phyloP scores from a whole-genome alignment of 64 coral and sea anemone species.

The Porites australiensis region DNA sequence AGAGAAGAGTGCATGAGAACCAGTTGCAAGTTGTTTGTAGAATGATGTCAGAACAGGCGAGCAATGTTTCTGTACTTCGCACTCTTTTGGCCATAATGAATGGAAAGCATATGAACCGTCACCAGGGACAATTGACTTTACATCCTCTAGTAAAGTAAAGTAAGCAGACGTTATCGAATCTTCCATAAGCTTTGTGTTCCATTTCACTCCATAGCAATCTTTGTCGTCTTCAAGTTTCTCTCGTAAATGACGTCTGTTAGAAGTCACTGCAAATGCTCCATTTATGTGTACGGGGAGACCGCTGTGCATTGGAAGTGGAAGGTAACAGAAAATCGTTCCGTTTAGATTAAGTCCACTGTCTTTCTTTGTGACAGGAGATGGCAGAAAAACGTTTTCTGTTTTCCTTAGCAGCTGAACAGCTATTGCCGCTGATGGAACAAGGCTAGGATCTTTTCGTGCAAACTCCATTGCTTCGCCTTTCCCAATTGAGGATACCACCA shows the following conservation, averaged over 20 bases:
- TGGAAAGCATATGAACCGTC: constrained; percentile 45
- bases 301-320: constrained; percentile 76
- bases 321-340: constrained; percentile 73
- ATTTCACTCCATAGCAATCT: constrained; percentile 59
- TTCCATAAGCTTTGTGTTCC: constrained; percentile 81
- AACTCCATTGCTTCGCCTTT: constrained; percentile 35
- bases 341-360: not conserved
- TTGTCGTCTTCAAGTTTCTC: constrained; percentile 83
- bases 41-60: constrained; percentile 45
- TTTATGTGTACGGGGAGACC: constrained; percentile 91
- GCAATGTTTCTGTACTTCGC: constrained; percentile 11
- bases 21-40: constrained; percentile 8
- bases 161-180: constrained; percentile 71
- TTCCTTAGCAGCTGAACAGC: constrained; percentile 48
- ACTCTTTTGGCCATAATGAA: constrained; percentile 62
- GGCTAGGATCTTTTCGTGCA: constrained; percentile 25
- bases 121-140: not conserved
- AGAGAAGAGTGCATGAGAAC: constrained; percentile 30
- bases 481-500: constrained; percentile 68
- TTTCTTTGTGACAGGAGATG: constrained; percentile 31
- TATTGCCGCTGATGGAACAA: constrained; percentile 76
- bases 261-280: constrained; percentile 77
- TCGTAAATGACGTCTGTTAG: constrained; percentile 70
- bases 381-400: constrained; percentile 3
- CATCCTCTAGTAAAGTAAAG: constrained; percentile 60